Base-by-base conservation (phyloP, 2,888 invertebrate genomes). In the Allygus modestus region DNA sequence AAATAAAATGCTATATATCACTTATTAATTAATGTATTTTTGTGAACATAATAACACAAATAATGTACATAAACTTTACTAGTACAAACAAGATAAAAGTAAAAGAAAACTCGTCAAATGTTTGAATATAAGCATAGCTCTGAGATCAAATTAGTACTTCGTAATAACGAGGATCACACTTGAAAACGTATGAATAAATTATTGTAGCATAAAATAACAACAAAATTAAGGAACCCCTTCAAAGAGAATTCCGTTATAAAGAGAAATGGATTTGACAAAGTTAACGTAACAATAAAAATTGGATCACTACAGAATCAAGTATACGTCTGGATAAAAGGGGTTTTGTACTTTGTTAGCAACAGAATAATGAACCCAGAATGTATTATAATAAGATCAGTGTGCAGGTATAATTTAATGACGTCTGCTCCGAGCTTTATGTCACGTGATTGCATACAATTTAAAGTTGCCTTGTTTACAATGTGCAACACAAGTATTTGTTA, bases 381-480 rank as follows among this genome's bases (percentile, higher is more conserved):
- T 41, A 71, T 71, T 71, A 71, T 41, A 71, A 71, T 71, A 71
- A 71, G 71, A 71, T 71, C 71, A 71, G 71, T 41, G 71, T 71
- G 71, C 71, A 41, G 71, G 37, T 37, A 71, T 71, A 71, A 71
- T 71, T 71, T 71, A 71, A 71, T 71, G 71, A 71, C 31, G 71
- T 71, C 71, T 71, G 41, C 71, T 71, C 65, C 28, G 23, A 15
- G 41, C 71, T 71, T 41, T 7, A 71, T 41, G 41, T 71, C 71
- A 71, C 37, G 71, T 71, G 33, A 71, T 71, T 71, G 41, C 31
- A 71, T 71, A 71, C 37, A 71, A 71, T 41, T 71, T 71, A 71
- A 65, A 65, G 65, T 65, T 65, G 65, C 5, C 65, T 65, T 65
- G 65, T 65, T 65, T 65, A 65, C 65, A 65, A 12, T 15, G 28